Percentiles rank a stretch among this genome's conserved stretches.
Conservation (phyloP, 2,888 invertebrate genomes). For the Dascillus cervinus region DNA sequence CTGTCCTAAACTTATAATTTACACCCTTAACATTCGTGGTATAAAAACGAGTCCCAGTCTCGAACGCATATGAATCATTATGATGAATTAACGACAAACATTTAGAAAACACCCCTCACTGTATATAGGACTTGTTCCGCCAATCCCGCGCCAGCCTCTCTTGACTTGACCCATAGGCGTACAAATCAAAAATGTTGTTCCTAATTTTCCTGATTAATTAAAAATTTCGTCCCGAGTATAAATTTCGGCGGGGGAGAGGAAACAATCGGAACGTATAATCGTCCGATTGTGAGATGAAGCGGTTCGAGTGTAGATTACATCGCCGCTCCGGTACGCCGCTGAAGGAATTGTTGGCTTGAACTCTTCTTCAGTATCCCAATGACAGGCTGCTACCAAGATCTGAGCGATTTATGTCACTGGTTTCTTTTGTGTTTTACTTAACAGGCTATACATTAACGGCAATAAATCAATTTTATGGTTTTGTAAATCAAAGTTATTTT, state of each 20-base stretch:
- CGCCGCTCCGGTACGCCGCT: too few species aligned
- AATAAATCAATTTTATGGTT: constrained; percentile 46
- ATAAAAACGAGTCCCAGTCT: constrained; percentile 43
- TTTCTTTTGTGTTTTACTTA: constrained; percentile 43
- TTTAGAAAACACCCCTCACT: constrained; percentile 43
- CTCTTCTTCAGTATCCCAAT: constrained; percentile 26
- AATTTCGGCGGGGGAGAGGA: too few species aligned
- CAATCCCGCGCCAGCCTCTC: constrained; percentile 19
- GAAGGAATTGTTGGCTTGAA: too few species aligned
- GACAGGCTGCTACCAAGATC: constrained; percentile 41
- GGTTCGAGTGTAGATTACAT: too few species aligned
- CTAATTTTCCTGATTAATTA: too few species aligned
- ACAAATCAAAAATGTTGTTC: too few species aligned
- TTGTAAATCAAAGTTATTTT: constrained; percentile 43
- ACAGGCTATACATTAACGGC: constrained; percentile 42
- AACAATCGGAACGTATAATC: too few species aligned
- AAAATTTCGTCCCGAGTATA: too few species aligned
- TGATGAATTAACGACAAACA: constrained; percentile 46
- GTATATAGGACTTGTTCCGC: constrained; percentile 22
- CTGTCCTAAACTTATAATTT: constrained; percentile 46
- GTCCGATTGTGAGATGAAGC: too few species aligned
- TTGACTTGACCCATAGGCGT: constrained; percentile 20
- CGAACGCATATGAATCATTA: constrained; percentile 46
- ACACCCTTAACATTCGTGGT: constrained; percentile 43
- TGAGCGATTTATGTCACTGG: constrained; percentile 43